Percentiles rank a stretch among this genome's conserved stretches.
phyloP scores from a whole-genome alignment of 1,140 invertebrate genomes.

The Tenebrio molitor region DNA sequence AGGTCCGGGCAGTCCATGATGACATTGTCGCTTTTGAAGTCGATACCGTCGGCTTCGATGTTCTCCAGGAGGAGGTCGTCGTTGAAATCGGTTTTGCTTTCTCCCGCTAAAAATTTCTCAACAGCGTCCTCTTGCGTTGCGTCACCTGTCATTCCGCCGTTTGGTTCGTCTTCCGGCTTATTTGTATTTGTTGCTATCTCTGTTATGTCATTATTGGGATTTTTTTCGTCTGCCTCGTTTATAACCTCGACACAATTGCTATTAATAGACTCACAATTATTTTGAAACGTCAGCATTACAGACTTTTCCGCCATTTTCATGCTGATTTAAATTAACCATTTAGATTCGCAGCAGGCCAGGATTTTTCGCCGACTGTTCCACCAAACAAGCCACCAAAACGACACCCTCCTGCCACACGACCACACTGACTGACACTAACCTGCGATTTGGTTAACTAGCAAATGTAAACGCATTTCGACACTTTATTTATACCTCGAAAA shows the following conservation, averaged over 20 bases:
- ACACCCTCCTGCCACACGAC: background rate
- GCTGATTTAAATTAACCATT: constrained; percentile 43
- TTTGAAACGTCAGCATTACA: constrained; percentile 47
- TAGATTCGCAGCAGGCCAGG: background rate
- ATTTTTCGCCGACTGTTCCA: background rate
- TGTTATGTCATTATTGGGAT: constrained; percentile 44
- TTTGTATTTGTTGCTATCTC: constrained; percentile 44
- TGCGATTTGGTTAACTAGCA: constrained; percentile 34
- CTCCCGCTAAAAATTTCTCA: constrained; percentile 57
- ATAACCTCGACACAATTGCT: constrained; percentile 53
- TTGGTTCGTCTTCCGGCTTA: constrained; percentile 39
- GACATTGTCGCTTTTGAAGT: constrained; percentile 43
- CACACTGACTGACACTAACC: constrained; percentile 22
- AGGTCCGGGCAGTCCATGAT: constrained; percentile 25
- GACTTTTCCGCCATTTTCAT: constrained; percentile 53
- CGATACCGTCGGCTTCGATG: constrained; percentile 45
- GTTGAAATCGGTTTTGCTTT: constrained; percentile 40
- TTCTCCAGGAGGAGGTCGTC: constrained; percentile 46
- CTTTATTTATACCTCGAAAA: constrained; percentile 46
- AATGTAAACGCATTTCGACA: constrained; percentile 36
- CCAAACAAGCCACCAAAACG: background rate
- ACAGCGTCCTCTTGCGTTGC: constrained; percentile 54
- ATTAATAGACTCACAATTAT: constrained; percentile 54
- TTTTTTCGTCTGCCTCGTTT: constrained; percentile 33
- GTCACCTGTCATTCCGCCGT: background rate